Conservation (phyloP, 2,113 vertebrate species). For the Pithys albifrons region DNA sequence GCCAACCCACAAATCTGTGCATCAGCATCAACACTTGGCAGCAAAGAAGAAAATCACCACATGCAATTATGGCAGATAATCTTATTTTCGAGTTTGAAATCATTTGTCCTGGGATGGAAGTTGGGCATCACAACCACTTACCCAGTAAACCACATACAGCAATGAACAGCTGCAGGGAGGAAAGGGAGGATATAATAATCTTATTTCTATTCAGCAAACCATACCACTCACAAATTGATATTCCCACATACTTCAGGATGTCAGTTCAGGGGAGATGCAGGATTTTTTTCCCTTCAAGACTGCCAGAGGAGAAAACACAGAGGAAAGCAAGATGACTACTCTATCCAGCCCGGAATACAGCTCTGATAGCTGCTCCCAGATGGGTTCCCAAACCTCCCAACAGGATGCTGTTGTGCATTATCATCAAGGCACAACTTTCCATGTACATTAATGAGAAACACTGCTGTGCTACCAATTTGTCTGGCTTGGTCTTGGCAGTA, state of each 20-base stretch:
- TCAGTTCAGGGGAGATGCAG: neutral
- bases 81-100: neutral
- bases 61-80: slow-evolving; percentile 3
- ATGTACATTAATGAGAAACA: slow-evolving; percentile 64
- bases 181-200: neutral
- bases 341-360: neutral
- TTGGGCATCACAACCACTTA: slow-evolving; percentile 5
- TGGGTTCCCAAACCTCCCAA: slow-evolving; percentile 41
- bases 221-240: neutral
- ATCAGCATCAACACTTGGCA: neutral
- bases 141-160: neutral
- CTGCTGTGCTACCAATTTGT: slow-evolving; percentile 69
- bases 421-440: slow-evolving; percentile 59
- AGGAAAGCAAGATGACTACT: neutral
- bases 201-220: neutral
- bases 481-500: slow-evolving; percentile 58
- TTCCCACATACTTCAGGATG: slow-evolving; percentile 3
- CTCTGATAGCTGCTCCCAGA: slow-evolving; percentile 19
- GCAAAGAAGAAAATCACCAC: neutral
- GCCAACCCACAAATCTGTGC: neutral
- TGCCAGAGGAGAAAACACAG: neutral
- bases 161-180: neutral
- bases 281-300: neutral
- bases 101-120: slow-evolving; percentile 18
- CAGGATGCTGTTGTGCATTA: slow-evolving; percentile 55